Conservation (phyloP, 1,140 invertebrate species). For the Dinothrombium tinctorium region DNA sequence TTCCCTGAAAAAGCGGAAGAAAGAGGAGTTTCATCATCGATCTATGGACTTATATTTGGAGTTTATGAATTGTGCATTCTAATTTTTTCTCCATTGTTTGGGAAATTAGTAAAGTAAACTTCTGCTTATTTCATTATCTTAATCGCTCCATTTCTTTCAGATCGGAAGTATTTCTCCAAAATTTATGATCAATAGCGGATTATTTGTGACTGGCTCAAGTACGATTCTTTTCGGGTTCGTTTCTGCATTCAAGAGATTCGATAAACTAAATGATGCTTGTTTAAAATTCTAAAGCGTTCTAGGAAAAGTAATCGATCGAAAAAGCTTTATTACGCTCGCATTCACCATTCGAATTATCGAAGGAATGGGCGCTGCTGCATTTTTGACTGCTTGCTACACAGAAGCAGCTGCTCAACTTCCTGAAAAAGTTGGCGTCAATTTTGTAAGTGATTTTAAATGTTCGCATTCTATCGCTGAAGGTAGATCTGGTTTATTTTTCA, state of each 20-base stretch:
- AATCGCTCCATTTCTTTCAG: neutral
- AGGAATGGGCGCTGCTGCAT: slow-evolving; percentile 70
- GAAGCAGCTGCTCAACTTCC: slow-evolving; percentile 85
- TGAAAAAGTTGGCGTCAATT: slow-evolving; percentile 60
- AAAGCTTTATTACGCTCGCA: slow-evolving; percentile 55
- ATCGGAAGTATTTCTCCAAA: slow-evolving; percentile 30
- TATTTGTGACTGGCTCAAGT: slow-evolving; percentile 47
- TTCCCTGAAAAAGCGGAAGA: slow-evolving; percentile 18
- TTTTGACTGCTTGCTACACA: slow-evolving; percentile 70
- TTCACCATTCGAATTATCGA: slow-evolving; percentile 68
- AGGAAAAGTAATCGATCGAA: slow-evolving; percentile 52
- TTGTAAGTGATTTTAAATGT: slow-evolving; percentile 22
- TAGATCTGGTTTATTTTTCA: neutral
- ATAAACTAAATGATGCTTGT: slow-evolving; percentile 25
- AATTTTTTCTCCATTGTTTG: slow-evolving; percentile 61
- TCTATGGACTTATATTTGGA: slow-evolving; percentile 76
- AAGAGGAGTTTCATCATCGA: slow-evolving; percentile 53
- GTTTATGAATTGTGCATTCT: slow-evolving; percentile 79
- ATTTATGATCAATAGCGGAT: slow-evolving; percentile 56
- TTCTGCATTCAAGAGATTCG: neutral
- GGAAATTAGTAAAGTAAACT: slow-evolving; percentile 35
- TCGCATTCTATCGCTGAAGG: neutral
- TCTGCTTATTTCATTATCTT: slow-evolving; percentile 17
- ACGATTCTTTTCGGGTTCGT: slow-evolving; percentile 36
- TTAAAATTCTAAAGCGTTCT: slow-evolving; percentile 34